Conservation (phyloP, 2,888 invertebrate genomes). For the Ochropleura leucogaster region DNA sequence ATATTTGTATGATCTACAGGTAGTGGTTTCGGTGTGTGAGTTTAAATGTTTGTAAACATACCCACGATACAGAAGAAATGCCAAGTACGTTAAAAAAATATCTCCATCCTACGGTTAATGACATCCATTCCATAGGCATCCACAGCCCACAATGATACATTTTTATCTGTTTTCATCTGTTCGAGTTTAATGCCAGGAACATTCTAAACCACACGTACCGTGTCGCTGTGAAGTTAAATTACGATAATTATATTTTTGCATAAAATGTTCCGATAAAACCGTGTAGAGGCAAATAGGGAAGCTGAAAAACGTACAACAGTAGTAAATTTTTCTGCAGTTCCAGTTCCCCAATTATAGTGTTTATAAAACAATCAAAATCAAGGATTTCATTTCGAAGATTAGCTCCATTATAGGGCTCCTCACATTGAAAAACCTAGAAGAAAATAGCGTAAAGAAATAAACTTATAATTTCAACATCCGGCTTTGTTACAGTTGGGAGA, state of each 20-base stretch:
- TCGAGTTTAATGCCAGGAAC: neutral
- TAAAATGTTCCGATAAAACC: neutral
- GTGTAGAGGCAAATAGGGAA: neutral
- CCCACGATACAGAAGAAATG: too few relatives aligned
- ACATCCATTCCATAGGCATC: neutral
- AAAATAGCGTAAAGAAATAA: neutral
- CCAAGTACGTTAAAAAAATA: too few relatives aligned
- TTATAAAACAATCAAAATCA: neutral
- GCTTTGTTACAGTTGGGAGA: neutral
- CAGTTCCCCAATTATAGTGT: neutral
- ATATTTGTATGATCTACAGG: too few relatives aligned
- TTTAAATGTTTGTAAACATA: too few relatives aligned
- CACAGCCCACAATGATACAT: neutral
- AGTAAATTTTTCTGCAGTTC: neutral
- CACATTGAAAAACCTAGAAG: neutral
- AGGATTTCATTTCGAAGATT: neutral
- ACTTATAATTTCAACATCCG: neutral
- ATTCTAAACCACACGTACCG: conserved; percentile 23
- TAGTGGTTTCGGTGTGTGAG: too few relatives aligned
- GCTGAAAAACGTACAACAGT: neutral
- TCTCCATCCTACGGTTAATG: neutral
- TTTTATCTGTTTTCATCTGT: neutral
- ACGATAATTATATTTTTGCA: neutral
- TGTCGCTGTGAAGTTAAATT: conserved; percentile 5
- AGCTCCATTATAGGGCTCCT: neutral